Conservation (phyloP, 2,888 invertebrate genomes). For the Dyspetes luteomarginatus region DNA sequence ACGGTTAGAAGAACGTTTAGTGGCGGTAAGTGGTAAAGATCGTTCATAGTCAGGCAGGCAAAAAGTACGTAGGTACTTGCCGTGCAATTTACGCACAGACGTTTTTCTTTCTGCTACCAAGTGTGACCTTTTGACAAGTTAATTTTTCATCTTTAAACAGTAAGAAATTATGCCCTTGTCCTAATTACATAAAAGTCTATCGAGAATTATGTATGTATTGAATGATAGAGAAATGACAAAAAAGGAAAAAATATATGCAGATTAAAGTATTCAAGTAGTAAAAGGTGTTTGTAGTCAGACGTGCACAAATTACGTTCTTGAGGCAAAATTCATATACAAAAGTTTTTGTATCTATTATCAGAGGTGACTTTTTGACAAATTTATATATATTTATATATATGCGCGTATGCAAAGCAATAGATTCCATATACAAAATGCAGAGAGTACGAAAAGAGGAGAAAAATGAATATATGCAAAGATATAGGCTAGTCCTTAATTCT, state of each 20-base stretch:
- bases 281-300: no score
- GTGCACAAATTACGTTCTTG: slow-evolving; percentile 17
- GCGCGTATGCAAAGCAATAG: no score
- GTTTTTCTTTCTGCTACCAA: background rate
- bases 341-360: background rate
- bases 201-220: no score
- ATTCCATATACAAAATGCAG: no score
- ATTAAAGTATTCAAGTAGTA: no score
- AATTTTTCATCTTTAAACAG: slow-evolving; percentile 4
- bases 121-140: background rate
- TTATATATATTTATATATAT: no score
- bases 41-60: slow-evolving; percentile 48
- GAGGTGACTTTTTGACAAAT: background rate
- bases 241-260: no score
- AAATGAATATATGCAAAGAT: no score
- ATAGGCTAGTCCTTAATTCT: no score
- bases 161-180: slow-evolving; percentile 4
- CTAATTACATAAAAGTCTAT: slow-evolving; percentile 35
- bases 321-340: slow-evolving; percentile 6
- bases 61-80: slow-evolving; percentile 15
- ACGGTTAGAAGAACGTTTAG: slow-evolving; percentile 63
- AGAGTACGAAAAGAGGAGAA: no score
- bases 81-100: slow-evolving; percentile 10
- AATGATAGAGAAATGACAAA: no score
- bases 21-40: slow-evolving; percentile 54